Base-by-base conservation (phyloP, 2,888 invertebrate genomes). In the Scaptomyza reducta region DNA sequence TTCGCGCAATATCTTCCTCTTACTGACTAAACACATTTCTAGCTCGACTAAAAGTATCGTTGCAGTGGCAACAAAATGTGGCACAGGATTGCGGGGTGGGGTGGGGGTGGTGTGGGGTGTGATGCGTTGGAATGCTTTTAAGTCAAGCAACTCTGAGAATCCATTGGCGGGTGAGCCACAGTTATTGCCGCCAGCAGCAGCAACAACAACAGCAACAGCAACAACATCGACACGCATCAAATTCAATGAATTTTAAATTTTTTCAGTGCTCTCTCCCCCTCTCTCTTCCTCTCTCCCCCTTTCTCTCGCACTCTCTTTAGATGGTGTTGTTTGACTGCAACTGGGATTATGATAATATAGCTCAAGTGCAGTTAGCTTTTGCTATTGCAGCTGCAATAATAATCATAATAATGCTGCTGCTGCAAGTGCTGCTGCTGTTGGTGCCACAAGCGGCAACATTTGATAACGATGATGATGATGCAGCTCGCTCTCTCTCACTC, bases 201-300 rank as follows among this genome's bases (percentile, higher is more conserved):
- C n/a, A n/a, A 61, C 78, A 77, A 3, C 38, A n/a, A 6, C 35
- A n/a, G n/a, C 31, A 11, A 13, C 33, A 6, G 1, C 35, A 9
- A 9, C 40, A 40, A 40, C 58, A 74, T 53, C 56, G 58, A 63
- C 55, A 71, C 74, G 73, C 66, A 79, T 79, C 70, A 74, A 81
- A 82, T 82, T 82, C 81, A 79, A 82, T 82, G 86, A 85, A 82
- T 82, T 85, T 85, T 68, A 82, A 82, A 82, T 82, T 85, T 68
- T 59, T 66, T 46, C 49, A 29, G 33, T 50, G 27, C 27, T 35
- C 7, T n/a, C 13, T 13, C n/a, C n/a, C 13, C 1, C 33, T n/a
- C n/a, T 35, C 35, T 3, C 3, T 22, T 3, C 3, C 22, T 22
- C 22, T 3, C 22, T 22, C 22, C 3, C 3, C 5, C 22, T 22